Evolutionary conservation across 2,888 invertebrate genomes (phyloP).

Genomic region (Phyllotreta cruciferae): DNA sequence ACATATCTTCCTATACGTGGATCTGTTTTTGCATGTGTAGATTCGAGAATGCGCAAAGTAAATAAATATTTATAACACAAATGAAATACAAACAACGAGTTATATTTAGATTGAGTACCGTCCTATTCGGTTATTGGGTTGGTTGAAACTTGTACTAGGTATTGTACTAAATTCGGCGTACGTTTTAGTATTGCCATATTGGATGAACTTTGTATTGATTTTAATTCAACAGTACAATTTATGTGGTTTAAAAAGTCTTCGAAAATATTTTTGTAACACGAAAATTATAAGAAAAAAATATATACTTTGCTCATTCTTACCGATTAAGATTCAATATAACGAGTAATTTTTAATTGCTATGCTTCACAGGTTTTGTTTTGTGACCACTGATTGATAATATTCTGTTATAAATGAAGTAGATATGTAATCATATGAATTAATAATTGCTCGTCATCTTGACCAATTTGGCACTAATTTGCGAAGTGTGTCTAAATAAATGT

Average conservation of each 20-base stretch:
- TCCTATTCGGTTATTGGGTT: constrained; percentile 13
- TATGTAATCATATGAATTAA: too few relatives aligned
- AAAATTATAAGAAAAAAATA: neutral
- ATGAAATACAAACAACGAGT: constrained; percentile 17
- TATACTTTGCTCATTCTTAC: constrained; percentile 31
- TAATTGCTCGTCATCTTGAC: neutral
- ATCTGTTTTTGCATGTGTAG: constrained; percentile 24
- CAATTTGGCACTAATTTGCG: constrained; percentile 22
- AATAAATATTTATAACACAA: constrained; percentile 5
- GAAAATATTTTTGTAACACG: constrained; percentile 16
- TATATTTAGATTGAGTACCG: constrained; percentile 21
- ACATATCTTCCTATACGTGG: constrained; percentile 40
- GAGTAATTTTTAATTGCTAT: constrained; percentile 1
- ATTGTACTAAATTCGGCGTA: constrained; percentile 1
- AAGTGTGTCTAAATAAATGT: constrained; percentile 27
- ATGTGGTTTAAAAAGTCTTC: too few relatives aligned
- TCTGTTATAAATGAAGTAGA: too few relatives aligned
- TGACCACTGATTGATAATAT: too few relatives aligned
- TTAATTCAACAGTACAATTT: neutral
- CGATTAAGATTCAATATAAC: constrained; percentile 8
- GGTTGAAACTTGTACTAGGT: constrained; percentile 3
- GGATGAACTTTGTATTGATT: too few relatives aligned
- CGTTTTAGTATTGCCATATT: constrained; percentile 11
- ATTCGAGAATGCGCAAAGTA: constrained; percentile 29
- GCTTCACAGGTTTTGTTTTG: too few relatives aligned